Conservation (phyloP, 2,797 vertebrate genomes). For the Oophaga sylvatica region DNA sequence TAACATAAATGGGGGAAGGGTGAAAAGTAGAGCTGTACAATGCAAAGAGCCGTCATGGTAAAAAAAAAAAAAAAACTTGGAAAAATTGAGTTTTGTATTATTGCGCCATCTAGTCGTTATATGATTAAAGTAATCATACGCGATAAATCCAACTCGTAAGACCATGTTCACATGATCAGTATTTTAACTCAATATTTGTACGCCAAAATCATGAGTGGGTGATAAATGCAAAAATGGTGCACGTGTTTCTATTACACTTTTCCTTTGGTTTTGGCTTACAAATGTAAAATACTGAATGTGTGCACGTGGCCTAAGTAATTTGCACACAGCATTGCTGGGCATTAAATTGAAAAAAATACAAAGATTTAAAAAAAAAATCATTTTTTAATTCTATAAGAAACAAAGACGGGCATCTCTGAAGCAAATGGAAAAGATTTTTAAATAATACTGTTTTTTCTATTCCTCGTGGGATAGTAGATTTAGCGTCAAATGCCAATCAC, state of each 20-base stretch:
- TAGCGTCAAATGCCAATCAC: no score
- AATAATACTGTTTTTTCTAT: no score
- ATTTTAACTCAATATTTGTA: no score
- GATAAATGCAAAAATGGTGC: no score
- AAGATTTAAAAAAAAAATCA: no score
- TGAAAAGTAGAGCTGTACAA: background rate
- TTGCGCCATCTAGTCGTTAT: constrained; percentile 19
- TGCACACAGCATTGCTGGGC: background rate
- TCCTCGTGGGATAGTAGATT: no score
- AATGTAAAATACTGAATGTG: no score
- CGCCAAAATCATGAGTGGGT: no score
- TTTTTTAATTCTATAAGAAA: background rate
- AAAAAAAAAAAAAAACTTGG: background rate
- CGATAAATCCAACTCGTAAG: background rate
- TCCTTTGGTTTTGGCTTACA: no score
- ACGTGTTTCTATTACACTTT: no score
- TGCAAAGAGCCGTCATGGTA: background rate
- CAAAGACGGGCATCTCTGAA: background rate
- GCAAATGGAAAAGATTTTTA: constrained; percentile 5
- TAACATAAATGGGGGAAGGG: background rate
- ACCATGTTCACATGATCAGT: no score
- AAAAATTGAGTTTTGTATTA: background rate
- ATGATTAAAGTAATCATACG: background rate
- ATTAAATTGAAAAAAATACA: background rate
- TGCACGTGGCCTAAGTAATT: background rate